phyloP scores from a whole-genome alignment of 2,113 vertebrate genomes.

The Macrotis lagotis region DNA sequence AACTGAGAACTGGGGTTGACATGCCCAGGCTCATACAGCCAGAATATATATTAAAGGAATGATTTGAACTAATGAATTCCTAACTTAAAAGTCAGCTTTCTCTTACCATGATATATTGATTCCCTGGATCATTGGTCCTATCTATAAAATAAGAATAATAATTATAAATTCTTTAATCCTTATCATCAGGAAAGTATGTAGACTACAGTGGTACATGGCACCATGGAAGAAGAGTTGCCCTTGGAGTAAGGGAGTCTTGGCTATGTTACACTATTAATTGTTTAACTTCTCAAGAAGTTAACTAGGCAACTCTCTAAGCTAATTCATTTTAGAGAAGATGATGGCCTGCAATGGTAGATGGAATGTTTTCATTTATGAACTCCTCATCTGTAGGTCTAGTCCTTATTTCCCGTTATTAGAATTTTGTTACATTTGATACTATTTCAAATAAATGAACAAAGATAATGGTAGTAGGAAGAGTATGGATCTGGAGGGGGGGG shows the following conservation, averaged over 20 bases:
- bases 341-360: background rate
- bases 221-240: background rate
- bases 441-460: background rate
- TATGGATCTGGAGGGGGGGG: background rate
- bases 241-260: background rate
- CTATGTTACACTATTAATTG: background rate
- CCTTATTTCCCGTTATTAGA: background rate
- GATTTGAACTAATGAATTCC: background rate
- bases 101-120: background rate
- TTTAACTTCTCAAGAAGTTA: background rate
- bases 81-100: background rate
- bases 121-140: background rate
- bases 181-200: background rate
- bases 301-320: background rate
- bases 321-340: background rate
- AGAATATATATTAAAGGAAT: background rate
- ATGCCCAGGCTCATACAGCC: too few relatives aligned
- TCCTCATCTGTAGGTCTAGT: too few relatives aligned
- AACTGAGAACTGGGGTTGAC: background rate
- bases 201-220: background rate
- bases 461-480: background rate
- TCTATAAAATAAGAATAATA: background rate
- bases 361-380: too few relatives aligned
- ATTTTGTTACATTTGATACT: background rate
- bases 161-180: background rate